Base-by-base conservation (phyloP, 2,888 invertebrate genomes). In the Leptopilina syphax region DNA sequence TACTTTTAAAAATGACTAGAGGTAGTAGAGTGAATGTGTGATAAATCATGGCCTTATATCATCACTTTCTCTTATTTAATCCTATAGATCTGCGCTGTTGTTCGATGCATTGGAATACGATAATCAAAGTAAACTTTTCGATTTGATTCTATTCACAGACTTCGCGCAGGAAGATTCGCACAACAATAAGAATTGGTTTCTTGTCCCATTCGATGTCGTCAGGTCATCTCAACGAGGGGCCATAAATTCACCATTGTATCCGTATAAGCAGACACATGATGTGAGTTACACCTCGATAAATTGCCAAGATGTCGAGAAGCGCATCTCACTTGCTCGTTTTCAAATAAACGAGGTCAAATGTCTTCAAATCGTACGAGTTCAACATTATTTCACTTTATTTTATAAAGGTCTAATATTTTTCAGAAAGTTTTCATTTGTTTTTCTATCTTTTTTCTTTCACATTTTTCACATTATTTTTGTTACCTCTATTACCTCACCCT, bases 241-340 rank as follows among this genome's bases (percentile, higher is more conserved):
- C 54, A 73, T 73, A 73, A 73, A 73, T 73, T 73, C 8, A 12
- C 73, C 34, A 34, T 57, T 34, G n/a, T 73, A 73, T 4, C 73
- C 73, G 54, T 73, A 73, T 73, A 73, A 73, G 70, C 50, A n/a
- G 70, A 73, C 54, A 27, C 34, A 27, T 13, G 70, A 73, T 57
- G 54, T 54, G 70, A 73, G 70, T 73, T 73, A 73, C 70, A 73
- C 70, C 34, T 73, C 70, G 57, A 73, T 73, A 73, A 73, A 73
- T 73, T 54, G 70, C 27, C 9, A 57, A 73, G 34, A 34, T 27
- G 70, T n/a, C 70, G 54, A 73, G 54, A 34, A 34, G 57, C 7
- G 27, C 54, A 73, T 54, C 50, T 34, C 54, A 27, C 13, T 34
- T 73, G 34, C 34, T 34, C 34, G 34, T 34, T 34, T 27, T 9